Evolutionary conservation across 35 echinoderm and acorn worm genomes (phyloP).

Genomic region (Anneissia japonica): DNA sequence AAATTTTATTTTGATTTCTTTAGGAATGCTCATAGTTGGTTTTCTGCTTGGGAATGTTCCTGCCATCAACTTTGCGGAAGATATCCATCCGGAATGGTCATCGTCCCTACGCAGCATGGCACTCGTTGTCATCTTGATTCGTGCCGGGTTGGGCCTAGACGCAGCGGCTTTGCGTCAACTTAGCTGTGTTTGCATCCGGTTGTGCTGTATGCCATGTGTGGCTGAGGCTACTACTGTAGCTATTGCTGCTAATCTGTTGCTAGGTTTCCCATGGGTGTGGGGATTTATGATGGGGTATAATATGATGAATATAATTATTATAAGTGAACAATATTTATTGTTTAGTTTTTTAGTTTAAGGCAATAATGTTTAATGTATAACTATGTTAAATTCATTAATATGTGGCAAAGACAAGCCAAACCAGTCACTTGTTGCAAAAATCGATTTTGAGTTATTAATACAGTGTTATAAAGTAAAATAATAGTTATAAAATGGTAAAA

Average conservation of each 20-base stretch:
- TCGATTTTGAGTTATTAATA: no score
- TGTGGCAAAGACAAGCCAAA: no score
- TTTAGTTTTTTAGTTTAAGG: no score
- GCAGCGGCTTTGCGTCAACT: constrained; percentile 56
- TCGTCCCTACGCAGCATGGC: constrained; percentile 61
- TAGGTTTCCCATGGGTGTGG: constrained; percentile 85
- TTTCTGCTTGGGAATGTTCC: constrained; percentile 82
- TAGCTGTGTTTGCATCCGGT: constrained; percentile 73
- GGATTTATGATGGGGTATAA: constrained; percentile 84
- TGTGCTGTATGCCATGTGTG: constrained; percentile 73
- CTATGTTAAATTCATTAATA: no score
- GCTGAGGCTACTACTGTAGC: constrained; percentile 62
- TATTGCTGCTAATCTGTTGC: constrained; percentile 51
- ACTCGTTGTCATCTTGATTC: constrained; percentile 74
- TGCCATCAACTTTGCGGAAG: constrained; percentile 57
- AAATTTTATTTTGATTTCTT: neutral
- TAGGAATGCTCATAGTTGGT: constrained; percentile 86
- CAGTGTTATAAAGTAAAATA: no score
- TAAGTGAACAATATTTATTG: no score
- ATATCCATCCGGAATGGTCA: constrained; percentile 74
- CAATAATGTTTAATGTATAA: no score
- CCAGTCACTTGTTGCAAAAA: no score
- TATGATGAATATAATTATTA: no score
- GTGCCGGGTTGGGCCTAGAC: constrained; percentile 85
- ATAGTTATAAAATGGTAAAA: no score